Evolutionary conservation across 2,888 invertebrate genomes (phyloP).

Genomic region (Phyllotreta striolata): DNA sequence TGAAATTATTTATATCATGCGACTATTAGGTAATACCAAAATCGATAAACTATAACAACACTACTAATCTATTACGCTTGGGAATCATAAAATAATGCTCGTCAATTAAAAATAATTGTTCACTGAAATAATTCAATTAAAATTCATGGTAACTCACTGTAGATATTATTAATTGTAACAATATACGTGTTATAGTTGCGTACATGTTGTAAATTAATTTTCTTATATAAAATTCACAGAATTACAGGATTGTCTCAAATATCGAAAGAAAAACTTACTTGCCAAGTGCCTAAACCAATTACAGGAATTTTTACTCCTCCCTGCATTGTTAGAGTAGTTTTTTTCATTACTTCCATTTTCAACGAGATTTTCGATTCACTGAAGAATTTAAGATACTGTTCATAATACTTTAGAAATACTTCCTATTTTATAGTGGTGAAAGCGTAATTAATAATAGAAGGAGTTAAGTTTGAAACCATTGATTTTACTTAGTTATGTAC

Average conservation of each 20-base stretch:
- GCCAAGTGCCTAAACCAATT: conserved; percentile 23
- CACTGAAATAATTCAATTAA: no score
- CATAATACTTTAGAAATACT: neutral
- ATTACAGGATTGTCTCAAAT: neutral
- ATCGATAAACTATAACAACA: no score
- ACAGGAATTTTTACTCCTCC: conserved; percentile 24
- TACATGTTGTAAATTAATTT: neutral
- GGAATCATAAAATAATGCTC: no score
- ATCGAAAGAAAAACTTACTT: conserved; percentile 12
- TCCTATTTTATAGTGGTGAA: neutral
- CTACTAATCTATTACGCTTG: no score
- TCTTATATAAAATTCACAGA: neutral
- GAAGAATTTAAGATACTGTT: neutral
- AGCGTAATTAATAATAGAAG: no score
- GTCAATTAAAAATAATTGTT: no score
- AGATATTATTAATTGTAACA: no score
- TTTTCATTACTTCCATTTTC: neutral
- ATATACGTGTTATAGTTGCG: neutral
- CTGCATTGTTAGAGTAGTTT: conserved; percentile 16
- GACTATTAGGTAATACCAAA: no score
- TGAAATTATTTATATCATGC: no score
- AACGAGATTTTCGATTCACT: neutral
- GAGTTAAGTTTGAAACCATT: no score
- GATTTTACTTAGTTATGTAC: no score
- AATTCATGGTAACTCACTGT: no score